phyloP scores from a whole-genome alignment of 2,113 vertebrate species.

The Zosterops japonicus region DNA sequence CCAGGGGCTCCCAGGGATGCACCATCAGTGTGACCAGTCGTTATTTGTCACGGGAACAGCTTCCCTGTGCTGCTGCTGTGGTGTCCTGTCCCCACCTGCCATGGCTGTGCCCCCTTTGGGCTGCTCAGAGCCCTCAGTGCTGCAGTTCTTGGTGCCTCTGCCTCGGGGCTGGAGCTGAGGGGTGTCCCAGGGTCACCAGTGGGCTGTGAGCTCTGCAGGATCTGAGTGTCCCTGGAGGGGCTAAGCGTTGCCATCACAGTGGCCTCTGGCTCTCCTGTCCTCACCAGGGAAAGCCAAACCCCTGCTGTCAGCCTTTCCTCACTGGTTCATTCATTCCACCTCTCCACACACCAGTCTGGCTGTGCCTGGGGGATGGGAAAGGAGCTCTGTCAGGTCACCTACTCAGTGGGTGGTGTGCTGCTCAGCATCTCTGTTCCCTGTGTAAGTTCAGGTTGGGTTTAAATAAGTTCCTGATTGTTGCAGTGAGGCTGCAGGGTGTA shows the following conservation, averaged over 20 bases:
- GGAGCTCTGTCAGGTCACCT: not conserved
- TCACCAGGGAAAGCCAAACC: not conserved
- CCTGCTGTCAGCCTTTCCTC: not conserved
- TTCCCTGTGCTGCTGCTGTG: not conserved
- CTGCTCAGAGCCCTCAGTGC: not conserved
- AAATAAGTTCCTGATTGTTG: not conserved
- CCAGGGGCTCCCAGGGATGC: not conserved
- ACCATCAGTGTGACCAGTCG: too few relatives aligned
- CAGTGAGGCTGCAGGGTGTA: not conserved
- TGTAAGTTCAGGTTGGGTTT: not conserved
- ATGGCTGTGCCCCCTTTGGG: fast-evolving
- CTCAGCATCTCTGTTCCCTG: fast-evolving
- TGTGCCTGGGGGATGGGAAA: not conserved
- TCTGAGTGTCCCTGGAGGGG: not conserved
- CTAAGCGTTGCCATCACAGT: not conserved
- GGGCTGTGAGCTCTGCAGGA: too few relatives aligned
- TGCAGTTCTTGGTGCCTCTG: not conserved
- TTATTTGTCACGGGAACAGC: not conserved
- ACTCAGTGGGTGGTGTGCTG: not conserved
- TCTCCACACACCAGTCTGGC: fast-evolving
- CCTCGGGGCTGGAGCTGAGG: not conserved
- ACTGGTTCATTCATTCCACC: fast-evolving
- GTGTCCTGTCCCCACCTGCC: not conserved
- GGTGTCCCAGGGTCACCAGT: too few relatives aligned
- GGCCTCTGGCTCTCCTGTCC: not conserved